Percentiles rank a stretch among this genome's conserved stretches.
These are phyloP conservation scores for Chrysomela aeneicollis DNA, from an alignment of 2,888 invertebrate species.

Conservation along the genomic window DNA sequence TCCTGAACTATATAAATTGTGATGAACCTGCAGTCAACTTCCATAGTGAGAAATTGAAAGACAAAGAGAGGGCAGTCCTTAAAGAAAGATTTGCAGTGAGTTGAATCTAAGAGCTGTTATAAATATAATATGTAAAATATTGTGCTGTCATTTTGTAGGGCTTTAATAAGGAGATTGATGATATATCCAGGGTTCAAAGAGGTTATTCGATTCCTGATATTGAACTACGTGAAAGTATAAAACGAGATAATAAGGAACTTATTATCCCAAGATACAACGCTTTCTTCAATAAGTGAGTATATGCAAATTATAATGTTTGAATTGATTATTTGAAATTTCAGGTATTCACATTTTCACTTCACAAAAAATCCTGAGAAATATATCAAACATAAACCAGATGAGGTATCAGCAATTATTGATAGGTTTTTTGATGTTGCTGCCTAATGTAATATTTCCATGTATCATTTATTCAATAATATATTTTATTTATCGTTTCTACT, in stretches of 20 bases:
- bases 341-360: slow-evolving; percentile 79
- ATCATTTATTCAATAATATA: neutral
- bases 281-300: slow-evolving; percentile 75
- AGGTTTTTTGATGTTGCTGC: slow-evolving; percentile 93
- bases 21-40: slow-evolving; percentile 72
- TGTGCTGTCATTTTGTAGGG: slow-evolving; percentile 66
- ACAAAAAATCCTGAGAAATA: slow-evolving; percentile 95
- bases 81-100: slow-evolving; percentile 90
- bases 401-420: slow-evolving; percentile 84
- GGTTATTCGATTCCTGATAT: slow-evolving; percentile 93
- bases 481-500: neutral
- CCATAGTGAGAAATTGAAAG: slow-evolving; percentile 75
- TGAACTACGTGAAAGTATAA: slow-evolving; percentile 86
- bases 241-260: slow-evolving; percentile 88
- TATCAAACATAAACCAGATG: slow-evolving; percentile 86
- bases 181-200: slow-evolving; percentile 83
- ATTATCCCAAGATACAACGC: slow-evolving; percentile 85
- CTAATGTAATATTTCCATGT: slow-evolving; percentile 56
- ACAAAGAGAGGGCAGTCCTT: slow-evolving; percentile 84
- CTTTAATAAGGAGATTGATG: slow-evolving; percentile 96
- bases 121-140: neutral
- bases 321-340: slow-evolving; percentile 52
- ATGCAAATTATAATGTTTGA: neutral
- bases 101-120: neutral
- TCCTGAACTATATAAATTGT: slow-evolving; percentile 75